Conservation (phyloP, 2,113 vertebrate genomes). For the Peucedramus taeniatus region DNA sequence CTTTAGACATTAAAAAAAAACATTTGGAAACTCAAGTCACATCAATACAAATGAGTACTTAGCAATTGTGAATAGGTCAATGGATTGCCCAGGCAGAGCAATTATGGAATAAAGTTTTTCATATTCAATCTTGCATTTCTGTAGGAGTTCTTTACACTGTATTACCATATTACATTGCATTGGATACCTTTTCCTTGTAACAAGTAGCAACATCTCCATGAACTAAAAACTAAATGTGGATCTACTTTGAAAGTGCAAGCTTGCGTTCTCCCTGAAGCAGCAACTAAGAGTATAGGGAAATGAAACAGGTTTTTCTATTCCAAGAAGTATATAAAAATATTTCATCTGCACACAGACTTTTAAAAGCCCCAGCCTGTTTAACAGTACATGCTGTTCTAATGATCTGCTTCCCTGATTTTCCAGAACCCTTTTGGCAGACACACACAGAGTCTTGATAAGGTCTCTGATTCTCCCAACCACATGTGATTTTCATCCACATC, state of each 20-base stretch:
- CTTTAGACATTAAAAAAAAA: not conserved
- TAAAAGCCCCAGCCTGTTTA: not conserved
- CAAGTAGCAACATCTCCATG: not conserved
- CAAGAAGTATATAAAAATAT: not conserved
- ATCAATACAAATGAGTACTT: not conserved
- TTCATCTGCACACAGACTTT: not conserved
- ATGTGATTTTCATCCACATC: not conserved
- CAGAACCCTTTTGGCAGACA: not conserved
- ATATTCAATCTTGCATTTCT: not conserved
- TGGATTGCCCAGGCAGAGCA: not conserved
- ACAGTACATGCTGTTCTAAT: not conserved
- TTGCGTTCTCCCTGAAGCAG: not conserved
- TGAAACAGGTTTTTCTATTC: not conserved
- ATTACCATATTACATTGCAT: not conserved
- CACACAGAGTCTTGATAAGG: not conserved
- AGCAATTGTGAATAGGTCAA: not conserved
- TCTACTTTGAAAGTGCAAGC: rapidly evolving
- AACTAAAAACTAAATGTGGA: not conserved
- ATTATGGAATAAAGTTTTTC: not conserved
- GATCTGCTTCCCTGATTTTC: not conserved
- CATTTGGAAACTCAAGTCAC: not conserved
- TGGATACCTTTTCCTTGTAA: not conserved
- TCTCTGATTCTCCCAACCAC: not conserved
- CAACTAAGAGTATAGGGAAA: not conserved
- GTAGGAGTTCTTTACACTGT: not conserved